Base-by-base conservation (phyloP, 2,888 invertebrate genomes). In the Amblyjoppa proteus region DNA sequence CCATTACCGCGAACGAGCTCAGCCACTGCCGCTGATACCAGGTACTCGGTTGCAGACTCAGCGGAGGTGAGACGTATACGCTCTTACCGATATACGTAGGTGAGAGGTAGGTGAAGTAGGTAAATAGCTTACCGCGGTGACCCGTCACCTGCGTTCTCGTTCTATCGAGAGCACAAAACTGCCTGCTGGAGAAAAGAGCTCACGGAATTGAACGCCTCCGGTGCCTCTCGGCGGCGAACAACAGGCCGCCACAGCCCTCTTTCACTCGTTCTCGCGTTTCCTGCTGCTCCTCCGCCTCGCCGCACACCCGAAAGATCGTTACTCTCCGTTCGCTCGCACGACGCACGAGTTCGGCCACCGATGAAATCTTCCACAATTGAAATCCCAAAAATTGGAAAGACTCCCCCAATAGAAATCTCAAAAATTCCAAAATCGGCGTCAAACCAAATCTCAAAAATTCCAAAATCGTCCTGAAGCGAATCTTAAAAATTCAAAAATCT, bases 141-240 rank as follows among this genome's bases (percentile, higher is more conserved):
- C 93, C 93, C 93, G 93, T 93, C 93, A 93, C 93, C 93, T 93
- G 93, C 90, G 93, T 93, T 94, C 94, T 93, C 93, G 93, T 93
- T 94, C 92, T 93, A 93, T 93, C 92, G 93, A 90, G 94, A 93
- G 93, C 93, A 93, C 87, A 84, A 80, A 89, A 88, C 90, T 68
- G 76, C 78, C 81, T 70, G 85, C 88, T 88, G 90, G 90, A 90
- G 90, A 90, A 90, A 89, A 88, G 89, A 89, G 89, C 89, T 84
- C 84, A 88, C 89, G 88, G 87, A 84, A 84, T 85, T 81, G 82
- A 88, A 85, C 82, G 76, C 68, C 81, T 70, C 64, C 77, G 77
- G 73, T 78, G 83, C 77, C 68, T 77, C 77, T 68, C 68, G 45
- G 78, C 71, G 25, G 38, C 58, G 56, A 78, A 78, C 83, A 83